These are phyloP conservation scores for Lymantria monacha DNA, from an alignment of 2,888 invertebrate species.

Conservation along the genomic window DNA sequence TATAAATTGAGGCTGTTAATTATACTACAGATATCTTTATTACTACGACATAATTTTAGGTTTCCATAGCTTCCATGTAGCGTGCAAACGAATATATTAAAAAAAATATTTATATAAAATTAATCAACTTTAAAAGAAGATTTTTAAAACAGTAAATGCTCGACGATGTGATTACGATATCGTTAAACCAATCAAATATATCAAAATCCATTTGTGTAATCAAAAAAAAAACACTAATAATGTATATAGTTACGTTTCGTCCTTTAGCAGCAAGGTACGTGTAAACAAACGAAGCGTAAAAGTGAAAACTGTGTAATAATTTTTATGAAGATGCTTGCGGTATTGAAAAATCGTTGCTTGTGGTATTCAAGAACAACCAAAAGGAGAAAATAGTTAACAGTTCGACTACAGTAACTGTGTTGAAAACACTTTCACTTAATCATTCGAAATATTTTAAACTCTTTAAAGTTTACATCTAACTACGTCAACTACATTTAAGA, in stretches of 20 bases:
- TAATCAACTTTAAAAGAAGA: too few species aligned
- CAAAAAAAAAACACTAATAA: too few species aligned
- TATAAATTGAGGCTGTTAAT: too few species aligned
- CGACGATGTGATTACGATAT: too few species aligned
- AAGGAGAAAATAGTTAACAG: conserved; percentile 39
- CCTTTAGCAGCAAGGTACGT: neutral
- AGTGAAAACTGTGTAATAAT: conserved; percentile 46
- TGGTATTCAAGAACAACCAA: conserved; percentile 37
- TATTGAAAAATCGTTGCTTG: conserved; percentile 45
- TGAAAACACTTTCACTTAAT: conserved; percentile 31
- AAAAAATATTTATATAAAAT: too few species aligned
- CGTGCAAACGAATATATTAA: too few species aligned
- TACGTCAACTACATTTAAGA: conserved; percentile 14
- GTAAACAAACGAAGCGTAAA: conserved; percentile 32
- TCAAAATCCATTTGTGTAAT: too few species aligned
- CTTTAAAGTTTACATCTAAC: conserved; percentile 18
- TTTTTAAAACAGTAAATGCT: too few species aligned
- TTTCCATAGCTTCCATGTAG: too few species aligned
- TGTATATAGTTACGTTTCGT: neutral
- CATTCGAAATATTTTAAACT: conserved; percentile 16
- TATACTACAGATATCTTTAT: too few species aligned
- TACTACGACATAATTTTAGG: too few species aligned
- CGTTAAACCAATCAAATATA: too few species aligned
- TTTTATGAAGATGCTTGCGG: conserved; percentile 36
- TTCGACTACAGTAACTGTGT: conserved; percentile 10